A percentile compares a stretch with the other conserved stretches of the same genome.
These are phyloP conservation scores for Camptogramma bilineatum DNA, from an alignment of 2,888 invertebrate species.

Conservation along the genomic window DNA sequence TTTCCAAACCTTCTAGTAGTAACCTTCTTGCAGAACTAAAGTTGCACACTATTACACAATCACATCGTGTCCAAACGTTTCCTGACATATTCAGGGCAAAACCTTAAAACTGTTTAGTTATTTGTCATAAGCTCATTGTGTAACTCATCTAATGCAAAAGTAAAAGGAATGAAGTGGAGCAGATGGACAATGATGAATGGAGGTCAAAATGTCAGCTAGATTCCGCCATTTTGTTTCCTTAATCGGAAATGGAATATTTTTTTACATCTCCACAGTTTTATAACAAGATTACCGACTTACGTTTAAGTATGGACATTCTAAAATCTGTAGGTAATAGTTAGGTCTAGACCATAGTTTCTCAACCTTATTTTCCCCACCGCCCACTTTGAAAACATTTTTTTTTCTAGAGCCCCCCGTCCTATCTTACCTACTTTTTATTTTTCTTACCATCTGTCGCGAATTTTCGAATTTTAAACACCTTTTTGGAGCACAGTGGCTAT, in stretches of 20 bases:
- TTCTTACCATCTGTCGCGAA: no score
- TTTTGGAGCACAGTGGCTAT: no score
- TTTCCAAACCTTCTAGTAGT: not conserved
- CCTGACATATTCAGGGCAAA: conserved; percentile 44
- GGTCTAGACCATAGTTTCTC: no score
- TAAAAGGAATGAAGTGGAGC: conserved; percentile 23
- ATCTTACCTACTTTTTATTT: no score
- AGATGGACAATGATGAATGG: conserved; percentile 28
- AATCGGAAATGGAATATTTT: conserved; percentile 5
- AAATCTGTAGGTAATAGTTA: no score
- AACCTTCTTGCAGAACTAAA: not conserved
- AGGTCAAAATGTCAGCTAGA: conserved; percentile 35
- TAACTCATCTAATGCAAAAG: conserved; percentile 43
- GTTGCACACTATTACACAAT: conserved; percentile 28
- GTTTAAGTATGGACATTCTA: no score
- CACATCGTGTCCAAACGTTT: conserved; percentile 38
- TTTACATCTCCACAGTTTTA: not conserved
- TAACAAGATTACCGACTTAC: not conserved
- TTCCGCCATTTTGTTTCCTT: conserved; percentile 17
- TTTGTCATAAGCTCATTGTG: conserved; percentile 49
- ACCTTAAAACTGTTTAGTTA: conserved; percentile 45
- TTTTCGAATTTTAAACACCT: no score
- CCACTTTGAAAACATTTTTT: no score
- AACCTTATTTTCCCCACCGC: no score
- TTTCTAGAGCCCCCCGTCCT: no score